These are phyloP conservation scores for Byasa hedistus DNA, from an alignment of 2,888 invertebrate genomes.

Conservation along the genomic window DNA sequence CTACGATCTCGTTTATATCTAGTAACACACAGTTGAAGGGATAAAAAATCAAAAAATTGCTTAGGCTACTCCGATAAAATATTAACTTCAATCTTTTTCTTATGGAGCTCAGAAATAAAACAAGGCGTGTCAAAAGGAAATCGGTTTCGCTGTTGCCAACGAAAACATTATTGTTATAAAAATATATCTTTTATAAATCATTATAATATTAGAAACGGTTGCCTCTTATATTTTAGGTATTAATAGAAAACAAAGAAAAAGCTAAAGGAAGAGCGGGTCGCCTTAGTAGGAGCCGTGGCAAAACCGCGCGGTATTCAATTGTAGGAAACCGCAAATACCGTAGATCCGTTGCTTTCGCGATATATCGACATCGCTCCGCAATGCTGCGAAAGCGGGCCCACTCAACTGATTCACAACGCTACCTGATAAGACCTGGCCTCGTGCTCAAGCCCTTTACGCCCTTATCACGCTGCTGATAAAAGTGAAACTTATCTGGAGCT, in stretches of 20 bases:
- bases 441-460: slow-evolving; percentile 35
- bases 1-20: slow-evolving; percentile 5
- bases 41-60: too few relatives aligned
- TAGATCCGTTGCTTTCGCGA: slow-evolving; percentile 69
- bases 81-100: too few relatives aligned
- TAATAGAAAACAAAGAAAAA: slow-evolving; percentile 13
- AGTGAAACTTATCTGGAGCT: slow-evolving; percentile 23
- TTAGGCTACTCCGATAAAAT: too few relatives aligned
- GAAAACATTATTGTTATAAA: too few relatives aligned
- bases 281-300: slow-evolving; percentile 42
- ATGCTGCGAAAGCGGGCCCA: slow-evolving; percentile 59
- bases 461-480: slow-evolving; percentile 24
- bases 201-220: neutral
- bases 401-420: slow-evolving; percentile 53
- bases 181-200: neutral
- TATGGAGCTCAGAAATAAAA: too few relatives aligned
- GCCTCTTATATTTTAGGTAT: neutral
- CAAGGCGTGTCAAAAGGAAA: too few relatives aligned
- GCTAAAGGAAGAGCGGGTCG: slow-evolving; percentile 37
- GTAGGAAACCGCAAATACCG: slow-evolving; percentile 70
- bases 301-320: slow-evolving; percentile 71
- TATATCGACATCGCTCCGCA: slow-evolving; percentile 48
- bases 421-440: slow-evolving; percentile 53
- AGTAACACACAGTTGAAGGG: neutral
- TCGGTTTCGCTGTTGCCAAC: too few relatives aligned